These are phyloP conservation scores for Adelognathus sp. DNA, from an alignment of 2,888 invertebrate genomes.

Conservation along the genomic window DNA sequence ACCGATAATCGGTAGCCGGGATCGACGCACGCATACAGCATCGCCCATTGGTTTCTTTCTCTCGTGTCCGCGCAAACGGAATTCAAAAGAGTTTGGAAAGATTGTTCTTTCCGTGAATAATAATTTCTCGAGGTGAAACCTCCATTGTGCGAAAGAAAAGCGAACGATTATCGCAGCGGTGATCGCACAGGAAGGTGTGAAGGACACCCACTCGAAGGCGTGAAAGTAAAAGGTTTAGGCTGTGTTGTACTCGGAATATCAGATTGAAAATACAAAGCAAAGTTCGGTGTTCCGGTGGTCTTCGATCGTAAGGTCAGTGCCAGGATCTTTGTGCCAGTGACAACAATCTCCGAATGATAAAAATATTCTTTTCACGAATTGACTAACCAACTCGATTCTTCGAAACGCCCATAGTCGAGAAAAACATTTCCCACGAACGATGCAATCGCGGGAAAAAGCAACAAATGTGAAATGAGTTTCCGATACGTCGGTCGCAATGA, in stretches of 20 bases:
- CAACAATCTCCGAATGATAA: background rate
- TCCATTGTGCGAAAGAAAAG: background rate
- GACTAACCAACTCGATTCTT: background rate
- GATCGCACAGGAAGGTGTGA: constrained; percentile 28
- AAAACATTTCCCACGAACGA: background rate
- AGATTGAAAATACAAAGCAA: constrained; percentile 10
- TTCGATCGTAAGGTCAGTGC: background rate
- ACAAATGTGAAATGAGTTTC: background rate
- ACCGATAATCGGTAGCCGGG: constrained; percentile 19
- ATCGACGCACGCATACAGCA: background rate
- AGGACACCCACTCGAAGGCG: background rate
- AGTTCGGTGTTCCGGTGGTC: background rate
- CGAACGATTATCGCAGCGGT: background rate
- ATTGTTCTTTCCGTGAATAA: background rate
- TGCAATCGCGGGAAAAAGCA: background rate
- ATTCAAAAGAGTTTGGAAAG: background rate
- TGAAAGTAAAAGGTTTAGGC: constrained; percentile 42
- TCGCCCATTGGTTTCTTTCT: background rate
- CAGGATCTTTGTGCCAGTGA: background rate
- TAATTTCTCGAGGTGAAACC: background rate
- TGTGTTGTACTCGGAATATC: constrained; percentile 9
- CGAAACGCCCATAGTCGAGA: background rate
- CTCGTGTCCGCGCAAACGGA: background rate
- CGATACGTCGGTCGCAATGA: background rate
- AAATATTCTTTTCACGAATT: background rate